These are phyloP conservation scores for Phrynocephalus vlangalii DNA, from an alignment of 2,797 vertebrate species.

Conservation along the genomic window DNA sequence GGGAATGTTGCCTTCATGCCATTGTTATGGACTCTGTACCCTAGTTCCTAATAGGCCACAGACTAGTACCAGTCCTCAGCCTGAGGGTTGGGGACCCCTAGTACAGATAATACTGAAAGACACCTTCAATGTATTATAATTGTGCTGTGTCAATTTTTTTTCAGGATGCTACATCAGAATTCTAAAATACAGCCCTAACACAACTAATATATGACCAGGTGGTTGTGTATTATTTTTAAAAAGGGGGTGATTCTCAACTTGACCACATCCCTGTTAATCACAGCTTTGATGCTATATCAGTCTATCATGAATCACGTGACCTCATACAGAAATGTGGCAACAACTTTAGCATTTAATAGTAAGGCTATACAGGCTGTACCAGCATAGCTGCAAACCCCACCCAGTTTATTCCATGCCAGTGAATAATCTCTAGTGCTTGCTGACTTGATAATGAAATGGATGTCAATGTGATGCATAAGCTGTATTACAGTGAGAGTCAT, in stretches of 20 bases:
- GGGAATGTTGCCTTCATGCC: too few relatives aligned
- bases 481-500: neutral
- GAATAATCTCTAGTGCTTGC: neutral
- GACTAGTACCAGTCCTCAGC: too few relatives aligned
- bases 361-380: neutral
- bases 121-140: too few relatives aligned
- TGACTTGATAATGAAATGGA: neutral
- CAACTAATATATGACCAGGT: neutral
- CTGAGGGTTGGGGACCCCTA: too few relatives aligned
- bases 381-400: neutral
- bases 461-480: neutral
- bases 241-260: too few relatives aligned
- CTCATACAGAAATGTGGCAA: neutral
- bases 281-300: neutral
- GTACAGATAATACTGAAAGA: too few relatives aligned
- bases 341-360: neutral
- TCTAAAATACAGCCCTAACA: neutral
- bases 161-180: neutral
- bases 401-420: neutral
- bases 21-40: too few relatives aligned
- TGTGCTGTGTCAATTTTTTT: too few relatives aligned
- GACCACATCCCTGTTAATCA: too few relatives aligned
- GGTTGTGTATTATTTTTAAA: neutral
- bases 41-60: too few relatives aligned
- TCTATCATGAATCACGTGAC: neutral